These are phyloP conservation scores for Wiebesia pumilae DNA, from an alignment of 1,140 invertebrate genomes.

Conservation along the genomic window DNA sequence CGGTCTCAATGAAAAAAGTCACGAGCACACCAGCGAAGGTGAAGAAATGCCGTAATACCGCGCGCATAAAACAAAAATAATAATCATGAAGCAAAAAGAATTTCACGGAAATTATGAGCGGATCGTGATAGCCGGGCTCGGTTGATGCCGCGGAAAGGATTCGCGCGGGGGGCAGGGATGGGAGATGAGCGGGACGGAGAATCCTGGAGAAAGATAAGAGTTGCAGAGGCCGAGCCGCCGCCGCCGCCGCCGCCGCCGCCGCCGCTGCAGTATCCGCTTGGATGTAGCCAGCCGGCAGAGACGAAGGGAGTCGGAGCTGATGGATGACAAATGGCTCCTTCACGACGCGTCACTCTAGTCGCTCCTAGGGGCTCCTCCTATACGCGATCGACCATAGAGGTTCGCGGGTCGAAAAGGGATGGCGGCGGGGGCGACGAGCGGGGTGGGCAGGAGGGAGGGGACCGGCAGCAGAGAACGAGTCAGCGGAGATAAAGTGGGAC, in stretches of 20 bases:
- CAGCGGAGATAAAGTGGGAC: slow-evolving; percentile 66
- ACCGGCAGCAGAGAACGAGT: slow-evolving; percentile 51
- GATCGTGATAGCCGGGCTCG: slow-evolving; percentile 14
- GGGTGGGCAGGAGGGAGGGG: slow-evolving; percentile 51
- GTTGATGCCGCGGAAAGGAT: background rate
- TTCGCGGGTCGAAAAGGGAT: background rate
- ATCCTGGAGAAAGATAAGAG: slow-evolving; percentile 26
- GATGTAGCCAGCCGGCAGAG: background rate
- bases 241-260: background rate
- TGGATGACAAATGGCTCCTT: slow-evolving; percentile 58
- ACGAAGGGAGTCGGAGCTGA: slow-evolving; percentile 35
- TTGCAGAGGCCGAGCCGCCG: background rate
- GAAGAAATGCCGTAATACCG: background rate
- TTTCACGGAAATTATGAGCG: slow-evolving; percentile 28
- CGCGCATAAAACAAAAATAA: slow-evolving; percentile 22
- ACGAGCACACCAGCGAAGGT: background rate
- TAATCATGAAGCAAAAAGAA: slow-evolving; percentile 21
- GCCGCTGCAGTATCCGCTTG: slow-evolving; percentile 16
- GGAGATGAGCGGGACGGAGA: slow-evolving; percentile 48
- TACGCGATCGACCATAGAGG: slow-evolving; percentile 46
- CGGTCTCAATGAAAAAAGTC: background rate
- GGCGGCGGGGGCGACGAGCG: slow-evolving; percentile 43
- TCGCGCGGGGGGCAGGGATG: too few species aligned
- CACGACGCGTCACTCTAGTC: slow-evolving; percentile 55
- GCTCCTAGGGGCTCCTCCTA: slow-evolving; percentile 50